Percentiles rank a stretch among this genome's conserved stretches.
Evolutionary conservation across 2,797 vertebrate species (phyloP).

Genomic region (Enteromius paludinosus): DNA sequence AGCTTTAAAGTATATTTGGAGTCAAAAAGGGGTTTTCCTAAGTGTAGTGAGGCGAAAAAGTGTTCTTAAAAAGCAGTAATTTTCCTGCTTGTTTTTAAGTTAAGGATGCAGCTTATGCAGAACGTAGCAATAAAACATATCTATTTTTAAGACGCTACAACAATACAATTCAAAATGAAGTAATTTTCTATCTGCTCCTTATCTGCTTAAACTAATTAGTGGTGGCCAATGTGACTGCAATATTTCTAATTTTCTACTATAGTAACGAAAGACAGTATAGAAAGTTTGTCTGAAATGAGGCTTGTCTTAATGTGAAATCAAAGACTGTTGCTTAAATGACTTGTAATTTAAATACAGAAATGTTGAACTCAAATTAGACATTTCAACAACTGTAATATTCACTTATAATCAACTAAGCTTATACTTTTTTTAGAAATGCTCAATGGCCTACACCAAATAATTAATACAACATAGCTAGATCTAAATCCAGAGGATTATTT

Average conservation of each 20-base stretch:
- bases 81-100: not conserved
- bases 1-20: slow-evolving; percentile 17
- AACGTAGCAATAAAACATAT: not conserved
- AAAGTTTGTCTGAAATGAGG: not conserved
- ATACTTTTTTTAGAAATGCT: not conserved
- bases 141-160: not conserved
- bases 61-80: not conserved
- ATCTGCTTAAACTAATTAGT: slow-evolving; percentile 1
- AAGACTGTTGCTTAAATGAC: not conserved
- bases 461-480: not conserved
- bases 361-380: not conserved
- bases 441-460: not conserved
- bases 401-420: not conserved
- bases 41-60: not conserved
- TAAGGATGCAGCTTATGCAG: not conserved
- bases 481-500: not conserved
- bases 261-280: not conserved
- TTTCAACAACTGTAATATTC: not conserved
- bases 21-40: not conserved
- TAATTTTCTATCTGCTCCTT: not conserved
- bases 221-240: not conserved
- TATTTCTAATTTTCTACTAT: not conserved
- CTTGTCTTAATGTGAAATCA: not conserved
- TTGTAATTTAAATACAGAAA: not conserved
- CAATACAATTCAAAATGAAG: not conserved